A percentile compares a stretch with the other conserved stretches of the same genome.
Evolutionary conservation across 2,888 invertebrate genomes (phyloP).

Genomic region (Pharmacophagus antenor): DNA sequence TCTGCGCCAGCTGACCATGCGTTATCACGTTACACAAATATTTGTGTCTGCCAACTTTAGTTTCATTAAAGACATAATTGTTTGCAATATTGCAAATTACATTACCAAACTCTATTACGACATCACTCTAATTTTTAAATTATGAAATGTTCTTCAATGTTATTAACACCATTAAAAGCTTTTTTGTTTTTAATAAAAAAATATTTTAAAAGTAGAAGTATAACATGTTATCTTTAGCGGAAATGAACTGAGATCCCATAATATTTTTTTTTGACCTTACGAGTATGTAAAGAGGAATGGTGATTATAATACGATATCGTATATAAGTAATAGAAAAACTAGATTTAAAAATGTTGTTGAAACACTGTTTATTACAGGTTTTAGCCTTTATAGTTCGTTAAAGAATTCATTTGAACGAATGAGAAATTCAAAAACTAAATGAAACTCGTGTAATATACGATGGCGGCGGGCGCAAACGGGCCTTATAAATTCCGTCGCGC

Average conservation of each 20-base stretch:
- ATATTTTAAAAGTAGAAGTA: not conserved
- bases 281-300: too few relatives aligned
- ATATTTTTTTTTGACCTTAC: too few relatives aligned
- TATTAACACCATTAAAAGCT: too few relatives aligned
- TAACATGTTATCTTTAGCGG: too few relatives aligned
- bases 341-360: too few relatives aligned
- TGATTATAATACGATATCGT: too few relatives aligned
- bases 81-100: conserved; percentile 11
- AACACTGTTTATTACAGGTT: too few relatives aligned
- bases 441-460: conserved; percentile 29
- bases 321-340: too few relatives aligned
- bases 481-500: conserved; percentile 56
- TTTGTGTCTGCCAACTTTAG: conserved; percentile 14
- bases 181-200: not conserved
- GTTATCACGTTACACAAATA: conserved; percentile 26
- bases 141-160: not conserved
- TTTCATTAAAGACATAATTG: conserved; percentile 5
- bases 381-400: too few relatives aligned
- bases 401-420: not conserved
- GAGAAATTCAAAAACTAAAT: too few relatives aligned
- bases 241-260: too few relatives aligned
- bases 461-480: conserved; percentile 40
- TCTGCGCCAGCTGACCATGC: conserved; percentile 14
- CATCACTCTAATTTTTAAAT: not conserved
- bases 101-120: not conserved